Percentiles rank a stretch among this genome's conserved stretches.
phyloP scores from a whole-genome alignment of 2,797 vertebrate genomes.

The Peromyscus eremicus region DNA sequence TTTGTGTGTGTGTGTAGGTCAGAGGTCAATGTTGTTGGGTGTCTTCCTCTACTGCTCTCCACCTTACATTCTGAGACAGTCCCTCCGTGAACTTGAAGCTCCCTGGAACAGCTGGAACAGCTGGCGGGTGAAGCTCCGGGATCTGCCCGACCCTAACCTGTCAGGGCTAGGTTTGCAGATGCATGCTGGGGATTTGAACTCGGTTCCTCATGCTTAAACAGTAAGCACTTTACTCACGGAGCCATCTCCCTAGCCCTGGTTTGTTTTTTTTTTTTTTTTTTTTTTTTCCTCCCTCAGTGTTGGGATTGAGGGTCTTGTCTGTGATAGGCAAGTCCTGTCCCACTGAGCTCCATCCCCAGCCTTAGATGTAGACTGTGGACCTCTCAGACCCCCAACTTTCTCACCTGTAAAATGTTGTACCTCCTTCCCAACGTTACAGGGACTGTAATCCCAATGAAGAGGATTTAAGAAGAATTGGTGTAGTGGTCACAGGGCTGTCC shows the following conservation, averaged over 20 bases:
- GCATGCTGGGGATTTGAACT: neutral
- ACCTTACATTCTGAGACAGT: neutral
- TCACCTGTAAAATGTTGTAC: constrained; percentile 43
- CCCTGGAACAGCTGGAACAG: neutral
- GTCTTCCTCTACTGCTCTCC: neutral
- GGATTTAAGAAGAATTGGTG: neutral
- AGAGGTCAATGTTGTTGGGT: neutral
- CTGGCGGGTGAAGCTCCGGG: neutral
- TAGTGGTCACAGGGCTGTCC: neutral
- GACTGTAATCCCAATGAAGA: constrained; percentile 3
- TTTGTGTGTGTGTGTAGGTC: neutral
- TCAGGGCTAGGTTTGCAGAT: neutral
- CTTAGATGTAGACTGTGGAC: neutral
- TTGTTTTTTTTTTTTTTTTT: neutral
- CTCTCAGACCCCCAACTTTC: neutral
- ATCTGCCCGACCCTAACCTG: too few species aligned
- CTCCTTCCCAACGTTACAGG: neutral
- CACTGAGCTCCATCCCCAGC: neutral
- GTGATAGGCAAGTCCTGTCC: neutral
- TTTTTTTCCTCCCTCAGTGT: neutral
- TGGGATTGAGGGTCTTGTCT: neutral
- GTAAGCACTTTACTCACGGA: neutral
- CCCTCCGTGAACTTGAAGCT: neutral
- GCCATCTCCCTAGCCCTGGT: neutral
- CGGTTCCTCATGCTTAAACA: neutral